Conservation (phyloP, 2,113 vertebrate species). For the Conger conger region DNA sequence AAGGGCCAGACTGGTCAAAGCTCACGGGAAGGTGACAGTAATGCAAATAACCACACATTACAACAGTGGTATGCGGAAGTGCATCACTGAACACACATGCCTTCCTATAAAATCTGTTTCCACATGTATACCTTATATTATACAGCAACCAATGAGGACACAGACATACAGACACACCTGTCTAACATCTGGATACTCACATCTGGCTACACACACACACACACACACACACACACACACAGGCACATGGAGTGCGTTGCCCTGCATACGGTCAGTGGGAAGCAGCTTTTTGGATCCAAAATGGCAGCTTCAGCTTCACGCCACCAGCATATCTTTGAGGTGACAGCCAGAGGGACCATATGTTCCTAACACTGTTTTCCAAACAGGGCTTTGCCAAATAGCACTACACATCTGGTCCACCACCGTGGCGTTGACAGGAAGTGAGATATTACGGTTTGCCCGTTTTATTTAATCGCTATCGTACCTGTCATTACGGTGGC, state of each 20-base stretch:
- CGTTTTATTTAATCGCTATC: slow-evolving; percentile 23
- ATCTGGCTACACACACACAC: not conserved
- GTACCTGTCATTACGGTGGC: not conserved
- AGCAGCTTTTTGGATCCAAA: slow-evolving; percentile 16
- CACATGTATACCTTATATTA: not conserved
- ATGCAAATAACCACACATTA: too few relatives aligned
- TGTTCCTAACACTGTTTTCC: slow-evolving; percentile 26
- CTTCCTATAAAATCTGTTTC: not conserved
- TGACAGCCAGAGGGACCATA: slow-evolving; percentile 26
- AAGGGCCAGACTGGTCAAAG: too few relatives aligned
- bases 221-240: not conserved
- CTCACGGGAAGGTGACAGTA: too few relatives aligned
- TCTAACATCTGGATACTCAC: not conserved
- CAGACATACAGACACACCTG: not conserved
- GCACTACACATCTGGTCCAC: slow-evolving; percentile 45
- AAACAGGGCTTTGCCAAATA: slow-evolving; percentile 39
- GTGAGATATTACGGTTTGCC: slow-evolving; percentile 38
- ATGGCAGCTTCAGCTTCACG: slow-evolving; percentile 29
- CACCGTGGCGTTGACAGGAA: slow-evolving; percentile 34
- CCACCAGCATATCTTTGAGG: slow-evolving; percentile 39
- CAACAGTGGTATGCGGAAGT: too few relatives aligned
- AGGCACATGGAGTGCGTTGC: not conserved
- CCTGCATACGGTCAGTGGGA: not conserved
- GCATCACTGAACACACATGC: too few relatives aligned
- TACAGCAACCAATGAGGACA: not conserved